Percentiles rank a stretch among this genome's conserved stretches.
phyloP scores from a whole-genome alignment of 1,140 invertebrate genomes.

The Xylocopa sonorina region DNA sequence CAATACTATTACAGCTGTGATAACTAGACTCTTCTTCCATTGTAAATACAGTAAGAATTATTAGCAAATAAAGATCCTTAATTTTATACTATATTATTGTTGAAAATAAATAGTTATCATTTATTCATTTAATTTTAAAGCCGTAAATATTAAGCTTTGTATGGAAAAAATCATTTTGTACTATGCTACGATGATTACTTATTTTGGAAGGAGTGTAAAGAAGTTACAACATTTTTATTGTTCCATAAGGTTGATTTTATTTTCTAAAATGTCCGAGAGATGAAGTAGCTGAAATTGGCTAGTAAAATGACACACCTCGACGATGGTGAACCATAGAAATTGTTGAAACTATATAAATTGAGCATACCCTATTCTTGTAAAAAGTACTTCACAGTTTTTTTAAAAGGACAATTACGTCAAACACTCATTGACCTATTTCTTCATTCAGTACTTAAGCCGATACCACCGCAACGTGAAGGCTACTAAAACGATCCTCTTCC shows the following conservation, averaged over 20 bases:
- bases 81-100: slow-evolving; percentile 33
- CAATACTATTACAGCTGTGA: slow-evolving; percentile 27
- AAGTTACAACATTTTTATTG: neutral
- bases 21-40: slow-evolving; percentile 20
- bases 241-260: neutral
- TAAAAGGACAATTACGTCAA: neutral
- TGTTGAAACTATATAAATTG: slow-evolving; percentile 6
- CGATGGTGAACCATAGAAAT: neutral
- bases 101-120: neutral
- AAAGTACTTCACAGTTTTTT: neutral
- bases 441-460: neutral
- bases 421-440: slow-evolving; percentile 22
- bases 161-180: too few species aligned
- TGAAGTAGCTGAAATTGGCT: neutral
- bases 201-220: neutral
- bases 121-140: too few species aligned
- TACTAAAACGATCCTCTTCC: neutral
- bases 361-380: neutral
- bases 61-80: slow-evolving; percentile 40
- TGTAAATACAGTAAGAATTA: slow-evolving; percentile 14
- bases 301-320: neutral
- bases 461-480: neutral
- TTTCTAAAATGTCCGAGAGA: neutral
- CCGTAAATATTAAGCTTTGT: neutral
- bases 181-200: neutral